Evolutionary conservation across 2,888 invertebrate genomes (phyloP).

Genomic region (Mimachlamys varia): DNA sequence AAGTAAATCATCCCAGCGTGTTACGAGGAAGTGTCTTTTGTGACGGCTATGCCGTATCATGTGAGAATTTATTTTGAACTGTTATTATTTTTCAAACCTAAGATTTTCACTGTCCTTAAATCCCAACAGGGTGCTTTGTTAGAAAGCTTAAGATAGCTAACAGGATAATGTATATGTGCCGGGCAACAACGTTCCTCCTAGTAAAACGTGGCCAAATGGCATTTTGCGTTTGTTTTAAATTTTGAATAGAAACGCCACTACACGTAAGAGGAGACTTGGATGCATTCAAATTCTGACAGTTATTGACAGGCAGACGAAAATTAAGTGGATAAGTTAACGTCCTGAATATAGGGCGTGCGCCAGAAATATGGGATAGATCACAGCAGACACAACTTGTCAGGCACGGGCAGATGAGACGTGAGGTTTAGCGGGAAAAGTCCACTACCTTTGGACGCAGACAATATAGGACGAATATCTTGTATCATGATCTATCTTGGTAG

Average conservation of each 20-base stretch:
- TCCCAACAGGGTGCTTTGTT: slow-evolving; percentile 15
- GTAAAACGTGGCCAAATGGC: slow-evolving; percentile 27
- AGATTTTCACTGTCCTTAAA: slow-evolving; percentile 31
- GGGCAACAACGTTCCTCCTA: neutral
- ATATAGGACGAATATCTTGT: neutral
- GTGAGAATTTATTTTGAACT: slow-evolving; percentile 20
- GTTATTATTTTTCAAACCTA: slow-evolving; percentile 29
- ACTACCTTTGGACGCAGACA: neutral
- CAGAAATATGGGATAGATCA: slow-evolving; percentile 31
- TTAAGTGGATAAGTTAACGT: slow-evolving; percentile 33
- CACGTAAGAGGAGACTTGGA: slow-evolving; percentile 22
- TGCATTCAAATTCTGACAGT: slow-evolving; percentile 36
- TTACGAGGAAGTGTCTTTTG: neutral
- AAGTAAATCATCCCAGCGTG: slow-evolving; percentile 20
- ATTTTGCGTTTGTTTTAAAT: slow-evolving; percentile 34
- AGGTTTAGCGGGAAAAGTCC: neutral
- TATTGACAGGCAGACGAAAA: slow-evolving; percentile 34
- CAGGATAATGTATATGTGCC: slow-evolving; percentile 28
- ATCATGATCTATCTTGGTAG: neutral
- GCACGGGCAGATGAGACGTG: slow-evolving; percentile 13
- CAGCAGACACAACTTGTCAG: slow-evolving; percentile 21
- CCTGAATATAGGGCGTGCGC: slow-evolving; percentile 31
- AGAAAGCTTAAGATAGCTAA: slow-evolving; percentile 6
- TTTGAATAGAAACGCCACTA: slow-evolving; percentile 36
- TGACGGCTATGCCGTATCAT: neutral